These are phyloP conservation scores for Stenotaenia linearis DNA, from an alignment of 2,888 invertebrate species.

Conservation along the genomic window DNA sequence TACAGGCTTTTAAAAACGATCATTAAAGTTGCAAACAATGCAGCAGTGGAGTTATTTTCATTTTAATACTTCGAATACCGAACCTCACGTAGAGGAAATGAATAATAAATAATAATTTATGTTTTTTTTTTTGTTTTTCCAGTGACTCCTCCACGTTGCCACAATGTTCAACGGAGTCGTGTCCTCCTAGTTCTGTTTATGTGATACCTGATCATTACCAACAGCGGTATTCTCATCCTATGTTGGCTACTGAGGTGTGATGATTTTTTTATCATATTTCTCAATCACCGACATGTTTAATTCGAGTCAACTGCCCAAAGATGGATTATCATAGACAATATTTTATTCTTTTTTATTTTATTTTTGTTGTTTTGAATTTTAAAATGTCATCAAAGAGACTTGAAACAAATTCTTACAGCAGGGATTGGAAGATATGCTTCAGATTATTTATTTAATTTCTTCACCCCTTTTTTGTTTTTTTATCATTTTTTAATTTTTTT, in stretches of 20 bases:
- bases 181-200: conserved; percentile 29
- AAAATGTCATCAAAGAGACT: background rate
- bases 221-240: conserved; percentile 31
- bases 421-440: conserved; percentile 17
- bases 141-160: conserved; percentile 31
- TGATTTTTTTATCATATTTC: background rate
- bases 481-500: background rate
- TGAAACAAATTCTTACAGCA: conserved; percentile 14
- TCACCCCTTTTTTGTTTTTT: background rate
- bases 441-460: conserved; percentile 14
- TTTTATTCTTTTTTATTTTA: background rate
- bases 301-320: conserved; percentile 34
- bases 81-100: background rate
- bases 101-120: background rate
- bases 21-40: background rate
- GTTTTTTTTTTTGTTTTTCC: background rate
- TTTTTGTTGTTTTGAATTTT: background rate
- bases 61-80: background rate
- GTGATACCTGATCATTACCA: conserved; percentile 33
- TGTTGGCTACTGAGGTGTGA: conserved; percentile 31
- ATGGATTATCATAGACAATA: conserved; percentile 27
- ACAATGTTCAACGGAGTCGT: conserved; percentile 17
- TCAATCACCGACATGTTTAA: background rate
- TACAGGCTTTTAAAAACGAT: background rate
- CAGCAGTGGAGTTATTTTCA: background rate